Evolutionary conservation across 2,797 vertebrate genomes (phyloP).

Genomic region (Xerus rutilus): DNA sequence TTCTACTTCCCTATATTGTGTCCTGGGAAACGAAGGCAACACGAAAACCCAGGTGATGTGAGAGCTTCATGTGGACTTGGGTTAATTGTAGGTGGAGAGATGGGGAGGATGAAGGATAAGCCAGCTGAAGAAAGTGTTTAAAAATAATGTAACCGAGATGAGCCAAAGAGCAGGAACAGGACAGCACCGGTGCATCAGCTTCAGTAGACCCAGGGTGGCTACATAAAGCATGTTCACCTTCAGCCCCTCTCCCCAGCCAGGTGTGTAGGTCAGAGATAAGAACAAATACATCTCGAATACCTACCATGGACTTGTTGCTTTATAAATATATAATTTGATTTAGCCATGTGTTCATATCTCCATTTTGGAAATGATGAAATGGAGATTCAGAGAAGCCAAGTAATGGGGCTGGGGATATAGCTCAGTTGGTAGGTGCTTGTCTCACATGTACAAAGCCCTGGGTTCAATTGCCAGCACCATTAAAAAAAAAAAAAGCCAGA

Average conservation of each 20-base stretch:
- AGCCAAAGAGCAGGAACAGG: neutral
- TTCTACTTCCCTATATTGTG: neutral
- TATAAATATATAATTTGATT: neutral
- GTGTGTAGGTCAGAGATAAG: neutral
- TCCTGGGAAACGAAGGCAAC: neutral
- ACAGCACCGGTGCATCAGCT: neutral
- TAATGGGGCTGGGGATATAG: too few relatives aligned
- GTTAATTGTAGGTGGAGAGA: neutral
- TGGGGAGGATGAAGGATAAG: neutral
- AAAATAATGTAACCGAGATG: neutral
- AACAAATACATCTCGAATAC: neutral
- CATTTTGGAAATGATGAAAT: slow-evolving; percentile 14
- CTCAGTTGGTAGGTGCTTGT: too few relatives aligned
- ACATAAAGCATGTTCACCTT: neutral
- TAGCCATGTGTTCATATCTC: neutral
- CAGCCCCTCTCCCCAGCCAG: neutral
- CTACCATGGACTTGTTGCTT: neutral
- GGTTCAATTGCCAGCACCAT: too few relatives aligned
- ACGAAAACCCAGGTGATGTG: neutral
- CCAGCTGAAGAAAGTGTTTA: neutral
- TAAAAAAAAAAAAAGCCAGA: neutral
- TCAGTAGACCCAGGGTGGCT: neutral
- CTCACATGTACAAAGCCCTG: too few relatives aligned
- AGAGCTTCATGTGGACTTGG: neutral
- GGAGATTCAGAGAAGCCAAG: neutral